phyloP scores from a whole-genome alignment of 1,140 invertebrate genomes.

The Bombus fervidus region DNA sequence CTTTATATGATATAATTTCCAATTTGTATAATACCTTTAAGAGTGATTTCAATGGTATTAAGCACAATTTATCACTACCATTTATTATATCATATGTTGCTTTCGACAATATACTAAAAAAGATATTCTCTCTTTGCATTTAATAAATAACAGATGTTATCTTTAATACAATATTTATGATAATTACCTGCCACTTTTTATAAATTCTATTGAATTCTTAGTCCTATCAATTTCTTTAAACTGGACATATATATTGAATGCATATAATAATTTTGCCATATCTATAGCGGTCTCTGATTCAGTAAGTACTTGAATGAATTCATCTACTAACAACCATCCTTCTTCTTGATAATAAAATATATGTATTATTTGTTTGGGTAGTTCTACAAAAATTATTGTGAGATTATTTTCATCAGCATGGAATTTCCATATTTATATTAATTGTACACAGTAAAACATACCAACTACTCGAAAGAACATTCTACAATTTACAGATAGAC shows the following conservation, averaged over 20 bases:
- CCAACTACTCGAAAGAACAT: constrained; percentile 32
- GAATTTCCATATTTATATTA: neutral
- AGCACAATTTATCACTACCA: constrained; percentile 43
- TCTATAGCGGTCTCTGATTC: constrained; percentile 23
- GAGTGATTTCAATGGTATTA: constrained; percentile 59
- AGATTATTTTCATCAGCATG: neutral
- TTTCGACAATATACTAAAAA: constrained; percentile 57
- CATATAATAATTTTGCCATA: constrained; percentile 41
- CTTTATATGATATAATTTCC: constrained; percentile 41
- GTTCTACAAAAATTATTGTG: constrained; percentile 36
- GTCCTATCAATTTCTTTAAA: constrained; percentile 58
- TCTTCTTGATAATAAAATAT: constrained; percentile 62
- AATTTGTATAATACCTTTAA: constrained; percentile 49
- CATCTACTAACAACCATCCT: constrained; percentile 65
- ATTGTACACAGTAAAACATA: constrained; percentile 17
- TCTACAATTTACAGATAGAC: too few relatives aligned
- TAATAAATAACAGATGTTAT: neutral
- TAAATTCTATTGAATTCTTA: constrained; percentile 48
- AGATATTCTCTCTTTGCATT: constrained; percentile 15
- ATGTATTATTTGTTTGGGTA: constrained; percentile 38
- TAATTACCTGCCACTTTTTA: constrained; percentile 61
- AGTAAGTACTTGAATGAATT: constrained; percentile 68
- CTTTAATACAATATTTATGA: neutral
- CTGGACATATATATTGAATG: constrained; percentile 8
- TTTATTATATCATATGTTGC: constrained; percentile 46